Evolutionary conservation across 2,797 vertebrate genomes (phyloP), one percentile per base, ranked within the genome.

Genomic region (Octomys mimax): DNA sequence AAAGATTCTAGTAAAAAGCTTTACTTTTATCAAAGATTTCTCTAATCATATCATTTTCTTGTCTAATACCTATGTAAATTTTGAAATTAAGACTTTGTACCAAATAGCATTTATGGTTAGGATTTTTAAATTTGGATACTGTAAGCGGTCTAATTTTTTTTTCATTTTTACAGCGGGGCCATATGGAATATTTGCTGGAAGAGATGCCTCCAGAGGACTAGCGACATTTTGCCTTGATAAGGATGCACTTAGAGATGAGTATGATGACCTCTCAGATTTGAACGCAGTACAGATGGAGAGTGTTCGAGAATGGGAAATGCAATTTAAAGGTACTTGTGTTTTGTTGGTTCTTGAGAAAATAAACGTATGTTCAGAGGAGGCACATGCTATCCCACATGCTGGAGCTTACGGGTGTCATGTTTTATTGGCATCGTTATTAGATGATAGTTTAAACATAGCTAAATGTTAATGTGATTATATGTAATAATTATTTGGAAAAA

Each of bases 271-370:
- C 97, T 99, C 99, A 1, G 99, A 99, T 98, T 99, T 99, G 98
- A 99, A 99, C 68, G 99, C 99, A 93, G 99, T 99, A 92, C 99
- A 99, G 97, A 99, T 99, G 99, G 99, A 99, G 98, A 99, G 99
- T 91, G 99, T 99, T 94, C 99, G 99, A 98, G 99, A 99, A 98
- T 99, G 99, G 99, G 99, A 99, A 99, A 99, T 99, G 99, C 99
- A 99, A 98, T 99, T 99, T 98, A 99, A 99, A 99, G 99, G 99
- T 99, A 98, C 94, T 98, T 57, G 4, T 0, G 4, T 57, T 95
- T 85, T 11, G 14, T 89, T 49, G 57, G 46, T 83, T 91, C 42
- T 73, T 94, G 73, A 73, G 33, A 80, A 89, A 89, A 64, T 61
- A 64, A 92, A 31, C 71, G 24, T 12, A 57, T 75, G 46, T n/a